Base-by-base conservation (phyloP, 2,888 invertebrate genomes). In the Lepidochrysops patricia region DNA sequence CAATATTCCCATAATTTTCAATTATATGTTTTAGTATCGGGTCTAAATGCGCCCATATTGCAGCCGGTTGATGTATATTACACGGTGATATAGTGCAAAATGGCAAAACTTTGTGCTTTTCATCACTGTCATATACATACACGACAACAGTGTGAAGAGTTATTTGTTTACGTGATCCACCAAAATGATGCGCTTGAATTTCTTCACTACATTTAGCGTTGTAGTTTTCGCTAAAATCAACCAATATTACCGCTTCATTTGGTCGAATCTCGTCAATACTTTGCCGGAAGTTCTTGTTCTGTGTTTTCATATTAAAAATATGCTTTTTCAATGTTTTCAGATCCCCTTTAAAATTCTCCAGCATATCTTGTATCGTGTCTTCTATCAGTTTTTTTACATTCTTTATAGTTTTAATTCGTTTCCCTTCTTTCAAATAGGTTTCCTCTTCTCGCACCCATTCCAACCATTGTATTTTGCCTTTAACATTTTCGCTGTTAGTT, bases 1-100 rank as follows among this genome's bases (percentile, higher is more conserved):
- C 57, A 6, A 70, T 61, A 15, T 60, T 50, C 9, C 63, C 35
- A 26, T 62, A 58, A 23, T 62, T 58, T 56, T 58, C 58, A 25
- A 25, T 60, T n/a, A 65, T 58, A 23, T 62, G 23, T 54, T 12
- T 58, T 19, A 67, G 34, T 34, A 72, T 64, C 61, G 75, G 78
- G 57, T 68, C 61, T 29, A 81, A 60, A 65, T 81, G 77, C 7
- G 74, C 73, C 76, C 80, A 81, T 57, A 82, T 74, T 13, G 76
- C 77, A 52, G 69, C 66, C 35, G 77, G 73, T 56, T 70, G 69
- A 70, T 82, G 80, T 5, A 69, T 60, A 2, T 72, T 62, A 60
- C 66, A 68, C 61, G 72, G 61, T 7, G 75, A 77, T 2, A 81
- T 60, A 26, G 75, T 69, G 62, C 74, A 72, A 62, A 67, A 71